Conservation (phyloP, 2,888 invertebrate genomes). For the Drosophila lacicola region DNA sequence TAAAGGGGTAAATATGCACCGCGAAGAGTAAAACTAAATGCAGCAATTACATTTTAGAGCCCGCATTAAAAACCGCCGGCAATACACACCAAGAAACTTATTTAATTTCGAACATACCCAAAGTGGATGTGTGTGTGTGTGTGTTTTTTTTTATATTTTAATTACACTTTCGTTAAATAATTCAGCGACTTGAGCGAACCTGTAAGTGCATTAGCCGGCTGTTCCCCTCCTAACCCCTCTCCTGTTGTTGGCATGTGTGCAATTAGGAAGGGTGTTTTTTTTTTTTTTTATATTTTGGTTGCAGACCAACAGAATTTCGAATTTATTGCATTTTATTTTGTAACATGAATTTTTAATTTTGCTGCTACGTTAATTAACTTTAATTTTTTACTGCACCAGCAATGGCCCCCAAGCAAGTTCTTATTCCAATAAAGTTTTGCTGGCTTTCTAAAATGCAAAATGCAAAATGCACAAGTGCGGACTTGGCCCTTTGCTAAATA, state of each 20-base stretch:
- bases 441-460: constrained; percentile 23
- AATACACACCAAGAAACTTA: constrained; percentile 33
- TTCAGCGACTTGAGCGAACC: constrained; percentile 38
- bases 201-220: constrained; percentile 46
- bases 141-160: constrained; percentile 44
- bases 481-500: constrained; percentile 21
- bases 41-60: not conserved
- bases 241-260: constrained; percentile 27
- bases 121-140: constrained; percentile 12
- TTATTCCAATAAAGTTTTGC: constrained; percentile 35
- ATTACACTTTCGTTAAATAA: constrained; percentile 55
- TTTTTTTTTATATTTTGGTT: not conserved
- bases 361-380: constrained; percentile 63
- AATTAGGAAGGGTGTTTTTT: constrained; percentile 33
- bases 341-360: constrained; percentile 63
- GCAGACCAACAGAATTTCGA: constrained; percentile 39
- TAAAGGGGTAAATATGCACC: not conserved
- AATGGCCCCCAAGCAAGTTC: constrained; percentile 24
- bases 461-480: constrained; percentile 21
- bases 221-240: constrained; percentile 12
- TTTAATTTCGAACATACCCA: constrained; percentile 44
- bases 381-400: constrained; percentile 54
- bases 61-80: not conserved
- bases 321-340: constrained; percentile 66
- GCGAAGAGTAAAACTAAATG: not conserved